Evolutionary conservation across 2,888 invertebrate genomes (phyloP).

Genomic region (Leptothorax acervorum): DNA sequence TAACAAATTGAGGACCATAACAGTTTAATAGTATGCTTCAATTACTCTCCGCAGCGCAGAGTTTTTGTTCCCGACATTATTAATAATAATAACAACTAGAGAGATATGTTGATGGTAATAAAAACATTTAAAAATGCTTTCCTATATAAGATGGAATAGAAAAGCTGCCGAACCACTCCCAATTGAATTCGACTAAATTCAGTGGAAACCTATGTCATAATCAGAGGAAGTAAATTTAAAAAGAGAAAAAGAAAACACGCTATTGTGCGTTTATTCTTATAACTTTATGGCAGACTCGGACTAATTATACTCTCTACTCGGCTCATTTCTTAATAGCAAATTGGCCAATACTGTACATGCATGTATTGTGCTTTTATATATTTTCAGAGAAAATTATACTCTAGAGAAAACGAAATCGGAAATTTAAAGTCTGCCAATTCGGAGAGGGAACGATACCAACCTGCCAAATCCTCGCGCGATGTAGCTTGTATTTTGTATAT

Average conservation of each 20-base stretch:
- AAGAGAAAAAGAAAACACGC: neutral
- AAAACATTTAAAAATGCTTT: neutral
- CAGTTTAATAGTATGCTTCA: neutral
- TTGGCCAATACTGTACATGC: neutral
- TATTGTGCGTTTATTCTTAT: neutral
- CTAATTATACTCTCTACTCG: neutral
- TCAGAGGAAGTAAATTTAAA: no score
- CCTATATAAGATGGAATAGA: neutral
- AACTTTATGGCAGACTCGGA: neutral
- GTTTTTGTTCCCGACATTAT: no score
- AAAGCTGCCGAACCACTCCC: no score
- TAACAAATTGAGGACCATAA: neutral
- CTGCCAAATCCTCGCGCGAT: neutral
- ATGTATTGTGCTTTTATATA: neutral
- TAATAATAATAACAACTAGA: no score
- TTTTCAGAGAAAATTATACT: neutral
- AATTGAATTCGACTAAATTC: no score
- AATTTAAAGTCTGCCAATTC: no score
- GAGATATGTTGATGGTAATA: no score
- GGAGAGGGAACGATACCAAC: no score
- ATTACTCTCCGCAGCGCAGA: neutral
- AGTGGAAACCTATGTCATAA: no score
- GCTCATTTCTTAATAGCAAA: neutral
- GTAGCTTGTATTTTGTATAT: no score
- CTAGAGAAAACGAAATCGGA: neutral